A percentile compares a stretch with the other conserved stretches of the same genome.
Evolutionary conservation across 2,888 invertebrate genomes (phyloP).

Genomic region (Acrocera orbiculus): DNA sequence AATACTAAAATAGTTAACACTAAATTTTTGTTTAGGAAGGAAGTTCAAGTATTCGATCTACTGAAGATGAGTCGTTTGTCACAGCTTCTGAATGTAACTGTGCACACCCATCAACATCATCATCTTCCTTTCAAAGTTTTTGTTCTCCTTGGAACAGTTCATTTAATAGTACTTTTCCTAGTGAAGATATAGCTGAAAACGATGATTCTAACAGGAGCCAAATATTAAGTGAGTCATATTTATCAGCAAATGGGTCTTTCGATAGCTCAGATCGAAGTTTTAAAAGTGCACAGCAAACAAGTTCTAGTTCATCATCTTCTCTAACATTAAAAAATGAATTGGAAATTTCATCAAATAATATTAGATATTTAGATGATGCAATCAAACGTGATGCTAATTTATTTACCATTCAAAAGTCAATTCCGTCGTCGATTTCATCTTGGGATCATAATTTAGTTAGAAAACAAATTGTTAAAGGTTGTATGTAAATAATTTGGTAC

Average conservation of each 20-base stretch:
- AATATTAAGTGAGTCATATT: conserved; percentile 15
- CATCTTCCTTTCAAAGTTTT: conserved; percentile 39
- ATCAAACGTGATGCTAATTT: no score
- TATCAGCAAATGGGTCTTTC: conserved; percentile 27
- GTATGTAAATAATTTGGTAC: no score
- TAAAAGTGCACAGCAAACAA: no score
- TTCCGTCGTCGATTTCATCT: conserved; percentile 4
- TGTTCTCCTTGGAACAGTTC: no score
- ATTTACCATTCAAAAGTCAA: background rate
- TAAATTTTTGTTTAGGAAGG: conserved; percentile 23
- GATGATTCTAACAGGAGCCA: conserved; percentile 12
- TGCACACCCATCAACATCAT: conserved; percentile 45
- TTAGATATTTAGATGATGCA: no score
- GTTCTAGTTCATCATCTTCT: no score
- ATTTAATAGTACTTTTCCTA: conserved; percentile 32
- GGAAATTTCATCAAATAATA: no score
- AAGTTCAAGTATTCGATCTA: conserved; percentile 27
- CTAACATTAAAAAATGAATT: no score
- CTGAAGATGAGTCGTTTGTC: conserved; percentile 45
- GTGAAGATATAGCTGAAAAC: conserved; percentile 21
- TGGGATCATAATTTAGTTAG: no score
- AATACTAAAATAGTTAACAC: background rate
- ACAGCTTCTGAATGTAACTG: conserved; percentile 50
- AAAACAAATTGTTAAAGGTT: no score
- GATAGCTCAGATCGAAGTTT: conserved; percentile 28